Percentiles rank a stretch among this genome's conserved stretches.
Conservation (phyloP, 1,140 invertebrate genomes). For the Drosophila miranda region DNA sequence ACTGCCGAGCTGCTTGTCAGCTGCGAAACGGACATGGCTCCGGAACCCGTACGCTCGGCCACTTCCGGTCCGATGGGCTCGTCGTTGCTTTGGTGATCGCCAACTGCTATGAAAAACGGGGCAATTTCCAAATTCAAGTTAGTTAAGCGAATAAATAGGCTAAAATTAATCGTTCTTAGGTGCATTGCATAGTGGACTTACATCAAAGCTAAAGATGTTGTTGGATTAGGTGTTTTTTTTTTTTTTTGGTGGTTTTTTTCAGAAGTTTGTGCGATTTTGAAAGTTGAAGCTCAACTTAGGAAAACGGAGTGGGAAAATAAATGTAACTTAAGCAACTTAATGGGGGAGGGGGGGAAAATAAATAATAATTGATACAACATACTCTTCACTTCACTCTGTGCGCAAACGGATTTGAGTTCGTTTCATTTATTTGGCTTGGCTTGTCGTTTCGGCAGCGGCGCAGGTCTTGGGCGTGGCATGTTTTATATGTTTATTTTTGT, state of each 20-base stretch:
- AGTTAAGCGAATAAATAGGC: conserved; percentile 5
- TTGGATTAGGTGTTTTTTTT: conserved; percentile 1
- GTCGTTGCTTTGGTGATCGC: conserved; percentile 75
- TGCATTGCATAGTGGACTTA: conserved; percentile 33
- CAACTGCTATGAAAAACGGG: conserved; percentile 53
- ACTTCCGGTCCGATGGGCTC: conserved; percentile 60
- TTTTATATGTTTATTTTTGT: conserved; percentile 39
- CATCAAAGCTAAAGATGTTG: conserved; percentile 26
- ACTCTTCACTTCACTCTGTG: conserved; percentile 74
- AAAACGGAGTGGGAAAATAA: conserved; percentile 1
- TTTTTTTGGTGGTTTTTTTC: not conserved
- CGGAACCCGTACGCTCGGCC: conserved; percentile 63
- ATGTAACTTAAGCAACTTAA: conserved; percentile 56
- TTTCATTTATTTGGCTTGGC: conserved; percentile 60
- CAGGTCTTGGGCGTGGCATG: conserved; percentile 67
- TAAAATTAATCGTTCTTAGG: conserved; percentile 2
- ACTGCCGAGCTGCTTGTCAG: conserved; percentile 32
- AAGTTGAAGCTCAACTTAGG: not conserved
- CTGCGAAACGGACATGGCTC: conserved; percentile 37
- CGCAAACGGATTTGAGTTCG: conserved; percentile 50
- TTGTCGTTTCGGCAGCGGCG: conserved; percentile 69
- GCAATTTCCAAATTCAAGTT: conserved; percentile 1
- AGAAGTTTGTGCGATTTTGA: not conserved
- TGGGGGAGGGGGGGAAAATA: conserved; percentile 13
- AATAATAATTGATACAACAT: conserved; percentile 64